These are phyloP conservation scores for Drosophila subobscura DNA, from an alignment of 1,140 invertebrate genomes.

Conservation along the genomic window DNA sequence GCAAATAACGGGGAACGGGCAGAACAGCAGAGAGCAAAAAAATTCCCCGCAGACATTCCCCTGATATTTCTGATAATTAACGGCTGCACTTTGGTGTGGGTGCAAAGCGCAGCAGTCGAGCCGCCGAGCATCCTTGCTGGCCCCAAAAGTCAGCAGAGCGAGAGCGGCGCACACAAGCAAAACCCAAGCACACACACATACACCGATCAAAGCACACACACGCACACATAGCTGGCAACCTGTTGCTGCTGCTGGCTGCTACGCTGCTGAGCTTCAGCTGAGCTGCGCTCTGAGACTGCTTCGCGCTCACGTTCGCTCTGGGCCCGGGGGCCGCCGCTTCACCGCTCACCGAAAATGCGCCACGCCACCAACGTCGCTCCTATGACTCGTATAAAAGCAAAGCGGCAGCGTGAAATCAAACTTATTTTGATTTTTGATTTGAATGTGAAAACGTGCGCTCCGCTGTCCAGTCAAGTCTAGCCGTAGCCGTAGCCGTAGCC, in stretches of 20 bases:
- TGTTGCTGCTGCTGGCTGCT: conserved; percentile 32
- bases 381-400: conserved; percentile 78
- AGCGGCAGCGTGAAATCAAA: conserved; percentile 78
- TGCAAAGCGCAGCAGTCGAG: conserved; percentile 48
- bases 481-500: conserved; percentile 2
- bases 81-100: conserved; percentile 54
- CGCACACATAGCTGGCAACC: conserved; percentile 34
- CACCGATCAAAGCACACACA: background rate
- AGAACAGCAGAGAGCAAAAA: conserved; percentile 2
- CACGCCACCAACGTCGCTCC: conserved; percentile 31
- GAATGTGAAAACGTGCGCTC: conserved; percentile 70
- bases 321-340: conserved; percentile 18
- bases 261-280: background rate
- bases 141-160: conserved; percentile 12
- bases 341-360: conserved; percentile 51
- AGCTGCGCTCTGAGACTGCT: conserved; percentile 38
- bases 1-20: no score
- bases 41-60: conserved; percentile 9
- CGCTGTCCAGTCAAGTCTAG: conserved; percentile 59
- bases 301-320: conserved; percentile 37
- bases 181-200: no score
- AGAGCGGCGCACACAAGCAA: conserved; percentile 5
- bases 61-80: conserved; percentile 33
- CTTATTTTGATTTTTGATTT: conserved; percentile 83
- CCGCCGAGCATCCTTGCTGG: conserved; percentile 51